Evolutionary conservation across 1,140 invertebrate genomes (phyloP), one percentile per base, ranked within the genome.

Genomic region (Conus betulinus): DNA sequence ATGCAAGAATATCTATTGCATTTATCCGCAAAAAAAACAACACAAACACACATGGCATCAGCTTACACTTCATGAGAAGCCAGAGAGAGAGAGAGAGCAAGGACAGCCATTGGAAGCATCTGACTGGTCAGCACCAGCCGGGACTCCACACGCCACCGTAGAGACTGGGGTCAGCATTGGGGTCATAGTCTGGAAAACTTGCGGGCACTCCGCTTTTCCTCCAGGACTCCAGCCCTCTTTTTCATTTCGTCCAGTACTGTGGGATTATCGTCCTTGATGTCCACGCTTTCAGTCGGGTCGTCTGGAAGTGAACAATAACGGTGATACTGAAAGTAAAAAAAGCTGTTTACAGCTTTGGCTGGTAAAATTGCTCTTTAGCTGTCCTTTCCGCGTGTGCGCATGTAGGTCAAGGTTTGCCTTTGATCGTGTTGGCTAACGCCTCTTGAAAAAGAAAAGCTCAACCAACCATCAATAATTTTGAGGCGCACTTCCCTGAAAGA

Each of bases 71-170:
- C 20, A 74, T n/a, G 1, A 74, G 71, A 55, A 39, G 39, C 39
- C 39, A 39, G 39, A 39, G 39, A 39, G 39, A 39, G 39, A 39
- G 39, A 39, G 39, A 39, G 39, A 39, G 39, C 0, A 3, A 39
- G 39, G 39, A 39, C 39, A 39, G 39, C 39, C 39, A 39, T 39
- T 39, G 39, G 39, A 39, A 39, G 57, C 57, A 60, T 60, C 57
- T 60, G 57, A 60, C 4, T 60, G 57, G 57, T 90, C 63, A 92
- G 79, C 91, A 92, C 91, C 91, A 92, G n/a, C 91, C 91, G 3
- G 91, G 90, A 23, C 55, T 87, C 91, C 91, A 92, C 13, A 81
- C 82, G 6, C 89, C 85, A 27, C 53, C 88, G 67, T 76, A 91
- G 27, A 90, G 27, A 55, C 85, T 81, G 13, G 90, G 89, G 82